These are phyloP conservation scores for Plagodis pulveraria DNA, from an alignment of 2,888 invertebrate genomes.

Conservation along the genomic window DNA sequence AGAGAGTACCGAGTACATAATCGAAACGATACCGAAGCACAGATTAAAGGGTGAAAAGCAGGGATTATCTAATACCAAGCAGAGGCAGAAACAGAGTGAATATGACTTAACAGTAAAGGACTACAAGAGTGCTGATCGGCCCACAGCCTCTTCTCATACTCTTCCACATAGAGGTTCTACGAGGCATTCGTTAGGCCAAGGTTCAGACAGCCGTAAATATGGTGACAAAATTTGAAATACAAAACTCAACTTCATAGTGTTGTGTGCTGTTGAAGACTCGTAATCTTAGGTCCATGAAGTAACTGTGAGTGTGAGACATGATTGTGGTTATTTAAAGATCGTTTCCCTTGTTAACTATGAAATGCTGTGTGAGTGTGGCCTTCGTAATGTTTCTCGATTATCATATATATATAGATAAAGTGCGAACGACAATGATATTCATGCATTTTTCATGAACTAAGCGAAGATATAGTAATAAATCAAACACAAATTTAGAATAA, in stretches of 20 bases:
- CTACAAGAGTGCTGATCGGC: slow-evolving; percentile 40
- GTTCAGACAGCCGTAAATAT: slow-evolving; percentile 66
- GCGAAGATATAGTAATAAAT: slow-evolving; percentile 54
- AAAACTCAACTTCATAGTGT: slow-evolving; percentile 33
- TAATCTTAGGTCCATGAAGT: slow-evolving; percentile 58
- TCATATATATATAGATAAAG: slow-evolving; percentile 55
- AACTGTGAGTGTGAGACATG: slow-evolving; percentile 43
- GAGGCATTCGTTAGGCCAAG: slow-evolving; percentile 44
- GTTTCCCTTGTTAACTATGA: slow-evolving; percentile 46
- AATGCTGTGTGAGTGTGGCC: slow-evolving; percentile 51
- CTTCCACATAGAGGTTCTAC: slow-evolving; percentile 32
- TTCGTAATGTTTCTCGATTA: slow-evolving; percentile 49
- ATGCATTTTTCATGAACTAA: slow-evolving; percentile 76
- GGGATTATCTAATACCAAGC: slow-evolving; percentile 37
- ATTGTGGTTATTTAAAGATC: slow-evolving; percentile 42
- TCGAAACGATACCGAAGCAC: slow-evolving; percentile 42
- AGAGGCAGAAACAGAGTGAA: slow-evolving; percentile 35
- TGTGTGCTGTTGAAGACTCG: slow-evolving; percentile 46
- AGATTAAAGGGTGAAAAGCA: slow-evolving; percentile 37
- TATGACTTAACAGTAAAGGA: slow-evolving; percentile 39
- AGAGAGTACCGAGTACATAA: slow-evolving; percentile 41
- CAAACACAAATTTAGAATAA: slow-evolving; percentile 11
- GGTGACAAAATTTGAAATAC: slow-evolving; percentile 65
- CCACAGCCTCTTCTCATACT: slow-evolving; percentile 28
- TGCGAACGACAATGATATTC: slow-evolving; percentile 60